A percentile compares a stretch with the other conserved stretches of the same genome.
phyloP scores from a whole-genome alignment of 1,140 invertebrate species.

The Neotoxoptera formosana region DNA sequence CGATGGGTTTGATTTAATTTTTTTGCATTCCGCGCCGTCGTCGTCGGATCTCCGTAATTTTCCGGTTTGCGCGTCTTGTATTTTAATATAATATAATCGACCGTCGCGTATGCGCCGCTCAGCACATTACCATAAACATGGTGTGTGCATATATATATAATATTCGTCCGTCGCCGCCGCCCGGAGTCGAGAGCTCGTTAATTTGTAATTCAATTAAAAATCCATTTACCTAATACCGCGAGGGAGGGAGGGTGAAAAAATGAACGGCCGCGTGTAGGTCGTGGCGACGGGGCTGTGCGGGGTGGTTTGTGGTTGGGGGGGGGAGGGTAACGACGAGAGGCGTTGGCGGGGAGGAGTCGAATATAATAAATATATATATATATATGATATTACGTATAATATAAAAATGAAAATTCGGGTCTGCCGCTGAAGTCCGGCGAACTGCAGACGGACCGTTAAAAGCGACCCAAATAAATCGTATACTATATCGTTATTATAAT shows the following conservation, averaged over 20 bases:
- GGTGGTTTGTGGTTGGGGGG: no score
- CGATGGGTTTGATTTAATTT: neutral
- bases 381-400: neutral
- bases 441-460: neutral
- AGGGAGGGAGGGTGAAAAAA: neutral
- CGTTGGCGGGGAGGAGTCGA: neutral
- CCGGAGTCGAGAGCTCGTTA: neutral
- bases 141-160: neutral
- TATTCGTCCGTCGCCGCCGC: neutral
- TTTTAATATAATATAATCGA: neutral
- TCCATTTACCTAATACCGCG: neutral
- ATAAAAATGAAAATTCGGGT: neutral
- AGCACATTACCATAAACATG: neutral
- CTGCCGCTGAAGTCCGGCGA: neutral
- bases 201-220: conserved; percentile 15
- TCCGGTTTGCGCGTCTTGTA: neutral
- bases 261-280: neutral
- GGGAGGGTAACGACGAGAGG: neutral
- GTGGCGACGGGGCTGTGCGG: no score
- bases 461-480: neutral
- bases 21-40: neutral
- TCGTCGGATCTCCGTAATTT: neutral
- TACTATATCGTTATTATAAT: neutral
- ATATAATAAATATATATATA: neutral
- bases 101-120: neutral